These are phyloP conservation scores for Caenorhabditis tropicalis DNA, from an alignment of 1,140 invertebrate genomes.

Conservation along the genomic window DNA sequence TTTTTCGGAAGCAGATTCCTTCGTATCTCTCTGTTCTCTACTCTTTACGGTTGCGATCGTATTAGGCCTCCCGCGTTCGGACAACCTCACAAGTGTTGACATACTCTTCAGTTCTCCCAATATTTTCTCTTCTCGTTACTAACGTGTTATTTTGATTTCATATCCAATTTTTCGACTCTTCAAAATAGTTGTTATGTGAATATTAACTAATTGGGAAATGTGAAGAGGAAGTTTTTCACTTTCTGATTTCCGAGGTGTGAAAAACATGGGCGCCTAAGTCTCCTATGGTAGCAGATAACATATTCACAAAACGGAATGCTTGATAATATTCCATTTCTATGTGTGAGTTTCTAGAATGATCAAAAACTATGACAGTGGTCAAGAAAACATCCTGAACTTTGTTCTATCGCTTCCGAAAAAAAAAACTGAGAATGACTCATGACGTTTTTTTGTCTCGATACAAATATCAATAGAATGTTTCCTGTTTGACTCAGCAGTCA, in stretches of 20 bases:
- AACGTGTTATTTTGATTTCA: slow-evolving; percentile 30
- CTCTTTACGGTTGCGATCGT: neutral
- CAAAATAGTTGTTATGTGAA: neutral
- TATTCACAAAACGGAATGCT: neutral
- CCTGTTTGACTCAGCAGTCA: neutral
- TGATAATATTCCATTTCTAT: neutral
- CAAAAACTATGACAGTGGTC: neutral
- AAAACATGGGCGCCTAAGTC: neutral
- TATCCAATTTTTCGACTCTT: neutral
- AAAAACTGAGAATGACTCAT: neutral
- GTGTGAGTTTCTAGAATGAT: too few relatives aligned
- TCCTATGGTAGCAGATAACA: neutral
- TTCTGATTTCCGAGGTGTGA: neutral
- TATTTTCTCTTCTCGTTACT: neutral
- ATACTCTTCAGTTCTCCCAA: slow-evolving; percentile 11
- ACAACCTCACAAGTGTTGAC: slow-evolving; percentile 21
- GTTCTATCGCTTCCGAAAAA: neutral
- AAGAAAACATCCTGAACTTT: neutral
- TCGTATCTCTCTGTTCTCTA: neutral
- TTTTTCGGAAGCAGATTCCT: neutral
- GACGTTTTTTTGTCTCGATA: neutral
- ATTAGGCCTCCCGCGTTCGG: slow-evolving; percentile 25
- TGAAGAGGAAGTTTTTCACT: neutral
- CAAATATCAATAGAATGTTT: neutral
- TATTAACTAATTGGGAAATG: neutral